Evolutionary conservation across 2,888 invertebrate genomes (phyloP), one percentile per base, ranked within the genome.

Genomic region (Leucophenga maculata): DNA sequence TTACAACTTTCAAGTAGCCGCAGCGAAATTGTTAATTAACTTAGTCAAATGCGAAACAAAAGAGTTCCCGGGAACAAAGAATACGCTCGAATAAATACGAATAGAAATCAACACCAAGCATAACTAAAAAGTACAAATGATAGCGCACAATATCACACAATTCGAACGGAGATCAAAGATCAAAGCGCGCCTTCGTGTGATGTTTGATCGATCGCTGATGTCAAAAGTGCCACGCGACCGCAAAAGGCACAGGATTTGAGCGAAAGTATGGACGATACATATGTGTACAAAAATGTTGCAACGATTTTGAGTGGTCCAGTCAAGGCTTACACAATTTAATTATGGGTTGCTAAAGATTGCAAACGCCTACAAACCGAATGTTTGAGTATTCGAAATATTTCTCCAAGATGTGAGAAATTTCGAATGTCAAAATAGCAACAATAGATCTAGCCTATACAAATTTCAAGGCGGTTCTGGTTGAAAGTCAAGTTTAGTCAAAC

Each of bases 81-180:
- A 18, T 50, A n/a, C 6, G 16, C 50, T 6, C 50, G n/a, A 50
- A 50, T n/a, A 14, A 8, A 50, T 50, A n/a, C 50, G 1, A 50
- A 50, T 50, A 50, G 50, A 68, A 67, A 69, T 68, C 72, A 85
- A 84, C 86, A 85, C 86, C 86, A 72, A 79, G 72, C 87, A 86
- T 83, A 80, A 83, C 86, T 87, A 87, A 87, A 86, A 77, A 80
- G 84, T 82, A 87, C 83, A 87, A 87, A 87, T 87, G 88, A 85
- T 78, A 82, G 77, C 65, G 52, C 68, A 65, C 74, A 71, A 83
- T 85, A 83, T 85, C 85, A 83, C 82, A 83, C 80, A 77, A 79
- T 73, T 60, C 73, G 75, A 74, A 76, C 22, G 55, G 73, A 73
- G 69, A 69, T 72, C 60, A 67, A 60, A 69, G 57, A n/a, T 46